Conservation (phyloP, 2,113 vertebrate species). For the Calypte anna region DNA sequence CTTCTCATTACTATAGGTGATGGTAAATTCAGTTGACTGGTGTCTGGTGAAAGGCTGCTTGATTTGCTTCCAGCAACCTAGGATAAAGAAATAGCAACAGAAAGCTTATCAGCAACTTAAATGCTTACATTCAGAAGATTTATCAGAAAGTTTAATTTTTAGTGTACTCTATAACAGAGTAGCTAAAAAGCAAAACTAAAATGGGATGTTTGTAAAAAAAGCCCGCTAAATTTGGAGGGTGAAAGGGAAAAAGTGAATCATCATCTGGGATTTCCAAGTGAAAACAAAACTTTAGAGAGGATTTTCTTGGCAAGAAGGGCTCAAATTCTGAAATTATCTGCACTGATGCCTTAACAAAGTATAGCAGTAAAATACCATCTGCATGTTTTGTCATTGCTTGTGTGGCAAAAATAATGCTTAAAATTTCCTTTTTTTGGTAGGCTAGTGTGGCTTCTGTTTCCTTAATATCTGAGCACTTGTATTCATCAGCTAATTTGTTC, state of each 20-base stretch:
- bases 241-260: constrained; percentile 17
- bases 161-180: not conserved
- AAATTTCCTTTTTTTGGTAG: not conserved
- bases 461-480: not conserved
- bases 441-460: not conserved
- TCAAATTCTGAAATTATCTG: not conserved
- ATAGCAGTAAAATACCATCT: not conserved
- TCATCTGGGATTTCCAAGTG: constrained; percentile 12
- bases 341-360: not conserved
- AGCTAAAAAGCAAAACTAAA: not conserved
- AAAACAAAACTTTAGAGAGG: not conserved
- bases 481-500: not conserved
- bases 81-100: not conserved
- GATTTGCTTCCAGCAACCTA: constrained; percentile 89
- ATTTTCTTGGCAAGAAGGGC: constrained; percentile 10
- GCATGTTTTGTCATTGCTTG: not conserved
- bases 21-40: constrained; percentile 87
- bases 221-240: not conserved
- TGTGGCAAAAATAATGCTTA: not conserved
- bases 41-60: constrained; percentile 84
- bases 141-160: not conserved
- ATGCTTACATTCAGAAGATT: not conserved
- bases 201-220: not conserved
- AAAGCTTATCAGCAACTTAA: not conserved
- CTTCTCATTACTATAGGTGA: constrained; percentile 86